Percentiles rank a stretch among this genome's conserved stretches.
phyloP scores from a whole-genome alignment of 2,888 invertebrate species.

The Drosophila hamatofila region DNA sequence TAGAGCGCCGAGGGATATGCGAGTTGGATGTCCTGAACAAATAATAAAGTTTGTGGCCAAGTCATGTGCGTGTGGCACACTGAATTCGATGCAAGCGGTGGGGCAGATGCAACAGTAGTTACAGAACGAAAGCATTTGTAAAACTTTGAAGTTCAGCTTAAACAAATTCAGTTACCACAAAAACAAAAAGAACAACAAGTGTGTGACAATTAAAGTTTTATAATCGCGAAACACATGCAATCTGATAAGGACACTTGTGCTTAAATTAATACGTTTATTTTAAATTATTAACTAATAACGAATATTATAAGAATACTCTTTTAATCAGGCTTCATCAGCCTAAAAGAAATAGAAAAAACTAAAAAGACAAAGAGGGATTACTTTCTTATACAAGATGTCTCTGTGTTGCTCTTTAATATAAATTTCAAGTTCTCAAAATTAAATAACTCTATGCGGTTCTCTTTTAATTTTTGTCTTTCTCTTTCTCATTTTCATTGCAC shows the following conservation, averaged over 20 bases:
- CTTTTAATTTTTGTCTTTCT: no score
- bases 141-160: constrained; percentile 51
- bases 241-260: neutral
- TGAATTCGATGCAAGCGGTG: constrained; percentile 50
- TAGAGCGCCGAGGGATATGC: constrained; percentile 11
- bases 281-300: no score
- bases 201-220: neutral
- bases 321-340: no score
- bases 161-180: constrained; percentile 12
- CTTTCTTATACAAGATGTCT: no score
- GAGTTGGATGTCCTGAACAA: constrained; percentile 42
- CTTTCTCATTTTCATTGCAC: no score
- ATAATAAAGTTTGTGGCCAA: constrained; percentile 71
- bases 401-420: no score
- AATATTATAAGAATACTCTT: no score
- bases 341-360: no score
- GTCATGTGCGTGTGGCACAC: constrained; percentile 69
- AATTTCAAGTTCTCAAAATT: no score
- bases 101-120: constrained; percentile 25
- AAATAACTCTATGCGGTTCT: no score
- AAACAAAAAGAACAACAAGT: neutral
- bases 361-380: no score
- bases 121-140: constrained; percentile 27
- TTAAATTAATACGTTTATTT: no score
- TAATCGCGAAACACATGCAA: neutral